phyloP scores from a whole-genome alignment of 1,140 invertebrate species.

The Caenorhabditis latens region DNA sequence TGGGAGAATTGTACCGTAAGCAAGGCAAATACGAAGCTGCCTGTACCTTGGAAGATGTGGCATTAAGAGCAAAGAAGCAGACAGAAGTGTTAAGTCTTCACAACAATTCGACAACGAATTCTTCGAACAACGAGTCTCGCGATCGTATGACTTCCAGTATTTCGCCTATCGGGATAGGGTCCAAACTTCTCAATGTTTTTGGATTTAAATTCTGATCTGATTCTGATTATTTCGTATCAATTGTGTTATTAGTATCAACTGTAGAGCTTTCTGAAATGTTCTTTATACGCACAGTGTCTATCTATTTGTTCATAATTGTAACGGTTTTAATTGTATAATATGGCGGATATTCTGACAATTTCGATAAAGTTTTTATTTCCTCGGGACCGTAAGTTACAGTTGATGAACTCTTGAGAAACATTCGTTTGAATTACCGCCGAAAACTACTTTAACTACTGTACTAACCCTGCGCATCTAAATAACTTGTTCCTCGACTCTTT shows the following conservation, averaged over 20 bases:
- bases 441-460: too few relatives aligned
- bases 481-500: too few relatives aligned
- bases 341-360: too few relatives aligned
- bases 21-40: conserved; percentile 98
- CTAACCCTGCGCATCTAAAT: too few relatives aligned
- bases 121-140: neutral
- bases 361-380: too few relatives aligned
- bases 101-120: neutral
- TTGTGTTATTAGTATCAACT: neutral
- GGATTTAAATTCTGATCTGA: neutral
- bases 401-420: too few relatives aligned
- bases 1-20: conserved; percentile 92
- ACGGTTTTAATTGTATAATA: neutral
- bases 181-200: neutral
- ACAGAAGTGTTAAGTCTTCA: neutral
- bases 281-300: neutral
- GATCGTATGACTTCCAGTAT: neutral
- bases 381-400: too few relatives aligned
- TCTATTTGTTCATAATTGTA: conserved; percentile 3
- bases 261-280: neutral
- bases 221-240: neutral
- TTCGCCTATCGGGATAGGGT: neutral
- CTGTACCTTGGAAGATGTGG: conserved; percentile 96
- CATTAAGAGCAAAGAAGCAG: conserved; percentile 86
- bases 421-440: too few relatives aligned